Evolutionary conservation across 1,140 invertebrate genomes (phyloP).

Genomic region (Leptinotarsa texana): DNA sequence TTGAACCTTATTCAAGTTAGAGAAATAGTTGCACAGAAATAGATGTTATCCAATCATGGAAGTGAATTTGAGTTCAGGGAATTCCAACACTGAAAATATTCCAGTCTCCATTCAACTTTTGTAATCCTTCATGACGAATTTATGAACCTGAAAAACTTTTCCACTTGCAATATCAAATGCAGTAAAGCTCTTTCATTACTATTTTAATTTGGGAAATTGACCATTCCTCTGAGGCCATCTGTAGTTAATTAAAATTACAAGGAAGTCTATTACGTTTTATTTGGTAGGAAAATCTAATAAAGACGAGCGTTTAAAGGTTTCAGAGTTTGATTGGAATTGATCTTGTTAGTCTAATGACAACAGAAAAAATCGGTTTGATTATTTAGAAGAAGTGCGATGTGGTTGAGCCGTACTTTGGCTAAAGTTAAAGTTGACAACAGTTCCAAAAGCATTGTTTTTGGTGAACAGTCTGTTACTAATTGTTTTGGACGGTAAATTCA

Average conservation of each 20-base stretch:
- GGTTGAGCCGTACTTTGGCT: conserved; percentile 36
- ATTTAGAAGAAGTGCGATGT: conserved; percentile 32
- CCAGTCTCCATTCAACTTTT: no score
- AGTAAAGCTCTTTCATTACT: neutral
- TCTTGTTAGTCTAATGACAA: conserved; percentile 15
- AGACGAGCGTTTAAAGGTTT: conserved; percentile 12
- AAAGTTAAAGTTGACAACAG: conserved; percentile 49
- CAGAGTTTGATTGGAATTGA: conserved; percentile 17
- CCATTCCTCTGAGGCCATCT: neutral
- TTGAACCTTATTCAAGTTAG: no score
- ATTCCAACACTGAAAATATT: no score
- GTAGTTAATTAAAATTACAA: conserved; percentile 14
- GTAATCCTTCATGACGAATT: no score
- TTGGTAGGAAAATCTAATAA: conserved; percentile 21
- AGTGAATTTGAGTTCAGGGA: no score
- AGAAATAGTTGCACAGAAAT: no score
- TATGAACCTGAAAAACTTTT: no score
- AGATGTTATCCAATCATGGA: no score
- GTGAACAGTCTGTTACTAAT: conserved; percentile 70
- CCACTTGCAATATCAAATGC: neutral
- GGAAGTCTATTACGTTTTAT: neutral
- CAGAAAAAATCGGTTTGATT: neutral
- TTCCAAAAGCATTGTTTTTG: conserved; percentile 58
- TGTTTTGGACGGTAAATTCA: conserved; percentile 71
- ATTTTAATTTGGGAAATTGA: neutral